Evolutionary conservation across 2,888 invertebrate genomes (phyloP), one percentile per base, ranked within the genome.

Genomic region (Caprella mutica): DNA sequence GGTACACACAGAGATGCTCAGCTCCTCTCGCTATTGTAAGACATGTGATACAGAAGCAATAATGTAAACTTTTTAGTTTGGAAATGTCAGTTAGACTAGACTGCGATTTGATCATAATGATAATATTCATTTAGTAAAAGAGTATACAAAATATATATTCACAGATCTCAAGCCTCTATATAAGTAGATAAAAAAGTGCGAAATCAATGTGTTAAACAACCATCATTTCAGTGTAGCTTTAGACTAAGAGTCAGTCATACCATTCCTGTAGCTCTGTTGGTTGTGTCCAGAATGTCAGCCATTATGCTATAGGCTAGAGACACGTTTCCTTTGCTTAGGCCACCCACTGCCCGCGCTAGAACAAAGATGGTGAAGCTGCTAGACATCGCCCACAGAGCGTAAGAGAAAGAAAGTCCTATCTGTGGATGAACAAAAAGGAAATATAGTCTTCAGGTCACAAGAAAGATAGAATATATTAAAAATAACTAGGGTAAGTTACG

Each of bases 281-380:
- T 82, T 51, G 82, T 78, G 59, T 84, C 81, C 2, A 90, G 87
- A 8, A 90, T 85, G 76, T 98, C 98, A 1, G 93, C 84, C 35
- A 97, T 86, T 56, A 97, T 83, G 1, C 97, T 93, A 81, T 93
- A 92, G 59, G 89, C 86, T 24, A 98, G 78, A 66, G 91, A 91
- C 14, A 98, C 86, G 73, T 97, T 98, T 24, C 94, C 96, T 76
- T 97, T 96, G 72, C 91, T 91, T 23, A 97, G 77, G 0, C 98
- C 97, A 14, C 96, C 96, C 64, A 97, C 77, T 67, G 97, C 82
- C 67, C 98, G 79, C 0, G 96, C 88, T 64, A 96, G 68, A 26
- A 97, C 89, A 75, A 98, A 98, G 51, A 92, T 70, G 8, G 84
- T 80, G 74, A 98, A 94, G 69, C 85, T 89, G 61, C 78, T 79